These are phyloP conservation scores for Acipenser transmontanus DNA, from an alignment of 2,797 vertebrate species.

Conservation along the genomic window DNA sequence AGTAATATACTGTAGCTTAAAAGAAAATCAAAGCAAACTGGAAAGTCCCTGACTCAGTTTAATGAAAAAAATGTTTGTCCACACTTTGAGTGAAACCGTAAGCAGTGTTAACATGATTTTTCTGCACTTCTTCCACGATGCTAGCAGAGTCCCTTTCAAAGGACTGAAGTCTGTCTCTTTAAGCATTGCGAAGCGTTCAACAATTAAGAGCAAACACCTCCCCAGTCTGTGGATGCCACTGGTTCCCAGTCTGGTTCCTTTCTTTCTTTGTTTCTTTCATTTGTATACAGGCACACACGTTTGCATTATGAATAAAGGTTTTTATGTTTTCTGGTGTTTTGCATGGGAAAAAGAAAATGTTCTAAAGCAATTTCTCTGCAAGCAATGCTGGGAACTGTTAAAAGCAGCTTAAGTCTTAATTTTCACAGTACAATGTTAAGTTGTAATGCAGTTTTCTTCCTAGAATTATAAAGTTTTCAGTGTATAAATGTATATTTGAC, in stretches of 20 bases:
- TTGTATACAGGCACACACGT: slow-evolving; percentile 54
- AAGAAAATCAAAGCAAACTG: slow-evolving; percentile 26
- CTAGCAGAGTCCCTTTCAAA: slow-evolving; percentile 54
- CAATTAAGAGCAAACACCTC: slow-evolving; percentile 58
- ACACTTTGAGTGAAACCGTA: slow-evolving; percentile 45
- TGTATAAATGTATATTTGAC: slow-evolving; percentile 74
- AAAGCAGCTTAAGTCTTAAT: slow-evolving; percentile 47
- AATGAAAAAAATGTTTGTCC: slow-evolving; percentile 40
- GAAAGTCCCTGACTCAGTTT: slow-evolving; percentile 49
- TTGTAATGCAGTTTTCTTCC: slow-evolving; percentile 64
- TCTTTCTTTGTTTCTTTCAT: slow-evolving; percentile 46
- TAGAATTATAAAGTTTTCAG: slow-evolving; percentile 57
- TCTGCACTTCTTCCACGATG: slow-evolving; percentile 38
- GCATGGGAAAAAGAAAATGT: slow-evolving; percentile 67
- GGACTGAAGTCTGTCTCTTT: slow-evolving; percentile 57
- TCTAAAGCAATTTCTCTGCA: slow-evolving; percentile 59
- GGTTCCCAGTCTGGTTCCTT: slow-evolving; percentile 48
- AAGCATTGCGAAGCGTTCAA: slow-evolving; percentile 45
- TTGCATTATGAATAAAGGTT: slow-evolving; percentile 54
- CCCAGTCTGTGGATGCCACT: slow-evolving; percentile 57
- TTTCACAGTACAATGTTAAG: slow-evolving; percentile 65
- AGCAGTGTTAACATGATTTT: slow-evolving; percentile 59
- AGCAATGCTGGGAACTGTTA: slow-evolving; percentile 56
- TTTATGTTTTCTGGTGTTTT: slow-evolving; percentile 74
- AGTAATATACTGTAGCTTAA: slow-evolving; percentile 24